Evolutionary conservation across 1,140 invertebrate genomes (phyloP), one percentile per base, ranked within the genome.

Genomic region (Panagrolaimus sp.): DNA sequence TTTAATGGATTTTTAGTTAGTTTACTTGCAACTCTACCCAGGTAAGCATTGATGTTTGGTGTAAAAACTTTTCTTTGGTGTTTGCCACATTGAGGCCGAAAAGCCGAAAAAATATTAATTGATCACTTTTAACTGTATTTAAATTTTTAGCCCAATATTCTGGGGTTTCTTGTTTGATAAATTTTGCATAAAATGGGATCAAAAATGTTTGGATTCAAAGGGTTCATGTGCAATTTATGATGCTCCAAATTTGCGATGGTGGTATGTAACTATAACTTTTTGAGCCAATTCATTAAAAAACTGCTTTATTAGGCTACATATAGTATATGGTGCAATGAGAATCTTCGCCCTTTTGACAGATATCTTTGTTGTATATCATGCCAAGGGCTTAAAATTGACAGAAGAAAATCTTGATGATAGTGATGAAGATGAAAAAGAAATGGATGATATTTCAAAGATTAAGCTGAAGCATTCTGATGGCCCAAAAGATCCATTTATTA

Each of bases 201-300:
- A 72, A 38, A 65, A 64, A 9, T 80, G 84, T 48, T 82, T 75
- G 43, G 72, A 76, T 27, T 25, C 51, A n/a, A 70, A 65, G 27
- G 84, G 84, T n/a, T 76, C 79, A 13, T 85, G 84, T 68, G 69
- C 73, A 25, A 47, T 84, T 27, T 84, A 85, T 67, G 81, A 82
- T 63, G 73, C 76, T 13, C 66, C 74, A 45, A 70, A 81, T 23
- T 61, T 80, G 3, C 66, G 79, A 63, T 20, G 51, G 20, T 8
- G 51, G 51, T 57, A 57, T 27, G 27, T 57, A 4, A n/a, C 20
- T 13, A 11, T 14, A 25, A 11, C 14, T 16, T 57, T 57, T 20
- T 57, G 16, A 5, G n/a, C n/a, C n/a, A n/a, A 11, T 25, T 20
- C 3, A 11, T 20, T 57, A 1, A 57, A 57, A 57, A 5, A 11